Evolutionary conservation across 2,113 vertebrate species (phyloP).

Genomic region (Leptobrachium leishanense): DNA sequence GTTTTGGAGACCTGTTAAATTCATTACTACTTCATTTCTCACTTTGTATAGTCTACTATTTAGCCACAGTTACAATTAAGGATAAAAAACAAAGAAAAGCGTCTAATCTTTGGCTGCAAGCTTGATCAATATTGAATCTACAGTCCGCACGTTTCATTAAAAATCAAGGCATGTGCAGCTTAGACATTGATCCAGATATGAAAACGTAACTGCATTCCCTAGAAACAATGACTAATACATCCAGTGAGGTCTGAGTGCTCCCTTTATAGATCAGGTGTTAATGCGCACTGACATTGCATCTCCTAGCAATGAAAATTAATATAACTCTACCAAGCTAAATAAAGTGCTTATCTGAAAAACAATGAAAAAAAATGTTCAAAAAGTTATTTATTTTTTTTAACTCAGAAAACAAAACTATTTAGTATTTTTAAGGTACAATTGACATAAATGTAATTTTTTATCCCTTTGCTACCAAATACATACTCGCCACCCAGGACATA

Average conservation of each 20-base stretch:
- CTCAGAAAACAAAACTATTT: no score
- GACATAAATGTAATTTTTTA: no score
- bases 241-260: constrained; percentile 65
- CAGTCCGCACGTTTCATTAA: constrained; percentile 58
- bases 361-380: no score
- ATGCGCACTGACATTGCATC: constrained; percentile 69
- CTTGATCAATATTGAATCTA: constrained; percentile 41
- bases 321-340: constrained; percentile 61
- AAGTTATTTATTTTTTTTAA: no score
- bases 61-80: background rate
- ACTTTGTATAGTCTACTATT: background rate
- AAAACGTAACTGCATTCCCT: constrained; percentile 58
- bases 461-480: no score
- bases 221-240: constrained; percentile 65
- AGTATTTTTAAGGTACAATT: no score
- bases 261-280: constrained; percentile 78
- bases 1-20: constrained; percentile 15
- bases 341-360: no score
- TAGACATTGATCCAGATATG: constrained; percentile 55
- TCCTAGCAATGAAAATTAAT: constrained; percentile 69
- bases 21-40: background rate
- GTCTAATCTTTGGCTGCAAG: background rate
- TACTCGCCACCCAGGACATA: no score
- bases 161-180: constrained; percentile 60
- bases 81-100: background rate